Evolutionary conservation across 1,140 invertebrate genomes (phyloP).

Genomic region (Episyrphus balteatus): DNA sequence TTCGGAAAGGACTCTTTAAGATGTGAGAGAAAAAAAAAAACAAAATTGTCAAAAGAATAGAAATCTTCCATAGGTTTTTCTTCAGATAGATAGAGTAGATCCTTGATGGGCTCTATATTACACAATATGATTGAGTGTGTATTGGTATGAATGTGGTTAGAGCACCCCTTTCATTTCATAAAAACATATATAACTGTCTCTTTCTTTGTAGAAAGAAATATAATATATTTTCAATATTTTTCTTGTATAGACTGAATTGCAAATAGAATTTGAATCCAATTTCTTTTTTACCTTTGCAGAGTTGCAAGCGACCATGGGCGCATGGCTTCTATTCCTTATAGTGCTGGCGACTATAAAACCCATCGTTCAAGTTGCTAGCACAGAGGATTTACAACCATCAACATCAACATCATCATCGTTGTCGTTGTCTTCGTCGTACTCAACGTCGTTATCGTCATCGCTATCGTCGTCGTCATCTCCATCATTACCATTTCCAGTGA

Average conservation of each 20-base stretch:
- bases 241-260: no score
- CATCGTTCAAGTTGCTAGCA: slow-evolving; percentile 37
- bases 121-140: slow-evolving; percentile 6
- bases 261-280: background rate
- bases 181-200: slow-evolving; percentile 11
- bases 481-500: slow-evolving; percentile 3
- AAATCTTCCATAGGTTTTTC: slow-evolving; percentile 18
- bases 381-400: slow-evolving; percentile 30
- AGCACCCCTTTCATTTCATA: slow-evolving; percentile 16
- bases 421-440: slow-evolving; percentile 9
- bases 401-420: slow-evolving; percentile 14
- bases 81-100: slow-evolving; percentile 28
- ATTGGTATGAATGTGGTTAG: no score
- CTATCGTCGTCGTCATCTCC: background rate
- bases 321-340: slow-evolving; percentile 40
- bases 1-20: no score
- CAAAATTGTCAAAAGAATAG: background rate
- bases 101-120: slow-evolving; percentile 8
- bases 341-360: slow-evolving; percentile 38
- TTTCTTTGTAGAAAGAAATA: no score
- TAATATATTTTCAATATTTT: no score
- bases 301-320: slow-evolving; percentile 42
- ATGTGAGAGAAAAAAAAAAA: background rate
- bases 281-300: slow-evolving; percentile 37
- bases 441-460: background rate